Evolutionary conservation across 2,797 vertebrate genomes (phyloP).

Genomic region (Ataeniobius toweri): DNA sequence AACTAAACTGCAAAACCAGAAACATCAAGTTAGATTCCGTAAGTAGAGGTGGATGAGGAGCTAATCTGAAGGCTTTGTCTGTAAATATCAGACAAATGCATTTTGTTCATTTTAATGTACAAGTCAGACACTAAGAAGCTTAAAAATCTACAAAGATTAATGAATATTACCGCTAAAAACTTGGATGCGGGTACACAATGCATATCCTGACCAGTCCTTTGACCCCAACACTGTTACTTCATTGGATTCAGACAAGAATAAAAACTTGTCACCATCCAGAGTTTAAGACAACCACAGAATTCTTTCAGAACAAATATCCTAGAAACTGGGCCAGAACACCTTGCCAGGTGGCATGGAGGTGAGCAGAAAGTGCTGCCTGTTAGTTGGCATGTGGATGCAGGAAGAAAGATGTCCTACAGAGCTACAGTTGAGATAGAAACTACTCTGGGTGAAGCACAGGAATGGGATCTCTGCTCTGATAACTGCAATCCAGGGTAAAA

Average conservation of each 20-base stretch:
- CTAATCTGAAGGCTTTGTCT: too few relatives aligned
- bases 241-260: background rate
- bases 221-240: background rate
- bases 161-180: too few relatives aligned
- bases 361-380: slow-evolving; percentile 15
- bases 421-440: slow-evolving; percentile 44
- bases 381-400: background rate
- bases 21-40: too few relatives aligned
- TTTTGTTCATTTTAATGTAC: too few relatives aligned
- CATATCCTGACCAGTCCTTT: background rate
- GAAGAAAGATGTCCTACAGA: slow-evolving; percentile 41
- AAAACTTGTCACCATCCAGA: too few relatives aligned
- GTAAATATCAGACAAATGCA: too few relatives aligned
- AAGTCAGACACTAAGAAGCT: too few relatives aligned
- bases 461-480: slow-evolving; percentile 28
- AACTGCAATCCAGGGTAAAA: slow-evolving; percentile 40
- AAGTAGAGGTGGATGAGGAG: too few relatives aligned
- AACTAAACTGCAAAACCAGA: too few relatives aligned
- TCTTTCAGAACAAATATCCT: slow-evolving; percentile 30
- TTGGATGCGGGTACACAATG: too few relatives aligned
- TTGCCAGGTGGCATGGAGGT: slow-evolving; percentile 1
- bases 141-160: too few relatives aligned
- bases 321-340: slow-evolving; percentile 24
- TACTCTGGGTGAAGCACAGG: slow-evolving; percentile 26
- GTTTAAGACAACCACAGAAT: slow-evolving; percentile 1